These are phyloP conservation scores for Apamea monoglypha DNA, from an alignment of 2,888 invertebrate species.

Conservation along the genomic window DNA sequence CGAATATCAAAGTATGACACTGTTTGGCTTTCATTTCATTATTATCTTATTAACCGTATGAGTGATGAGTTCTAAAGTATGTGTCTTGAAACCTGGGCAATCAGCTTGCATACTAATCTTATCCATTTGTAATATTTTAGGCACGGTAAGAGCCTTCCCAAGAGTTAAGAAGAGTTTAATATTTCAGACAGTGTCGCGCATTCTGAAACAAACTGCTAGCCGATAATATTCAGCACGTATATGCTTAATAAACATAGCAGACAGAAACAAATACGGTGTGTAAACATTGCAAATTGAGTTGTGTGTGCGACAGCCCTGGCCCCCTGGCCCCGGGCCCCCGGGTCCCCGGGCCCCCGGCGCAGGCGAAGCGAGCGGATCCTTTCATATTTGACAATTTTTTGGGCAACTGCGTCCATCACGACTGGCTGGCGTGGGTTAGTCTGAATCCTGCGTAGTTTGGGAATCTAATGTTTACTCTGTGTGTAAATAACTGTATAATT, in stretches of 20 bases:
- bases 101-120: background rate
- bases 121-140: background rate
- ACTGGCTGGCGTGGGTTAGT: constrained; percentile 22
- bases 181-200: background rate
- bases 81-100: background rate
- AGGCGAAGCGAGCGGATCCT: constrained; percentile 33
- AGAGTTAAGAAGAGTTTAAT: background rate
- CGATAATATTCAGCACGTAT: constrained; percentile 40
- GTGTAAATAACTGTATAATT: background rate
- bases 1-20: background rate
- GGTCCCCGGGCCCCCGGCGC: background rate
- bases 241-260: constrained; percentile 43
- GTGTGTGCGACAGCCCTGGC: constrained; percentile 44
- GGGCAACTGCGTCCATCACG: constrained; percentile 62
- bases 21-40: background rate
- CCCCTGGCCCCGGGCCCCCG: background rate
- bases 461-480: background rate
- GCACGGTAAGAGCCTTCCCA: background rate
- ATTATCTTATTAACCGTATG: background rate
- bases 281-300: constrained; percentile 68
- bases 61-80: background rate
- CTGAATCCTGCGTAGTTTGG: background rate
- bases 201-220: constrained; percentile 12
- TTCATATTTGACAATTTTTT: constrained; percentile 69
- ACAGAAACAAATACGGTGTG: constrained; percentile 49